phyloP scores from a whole-genome alignment of 1,140 invertebrate genomes.

The Musca vetustissima region DNA sequence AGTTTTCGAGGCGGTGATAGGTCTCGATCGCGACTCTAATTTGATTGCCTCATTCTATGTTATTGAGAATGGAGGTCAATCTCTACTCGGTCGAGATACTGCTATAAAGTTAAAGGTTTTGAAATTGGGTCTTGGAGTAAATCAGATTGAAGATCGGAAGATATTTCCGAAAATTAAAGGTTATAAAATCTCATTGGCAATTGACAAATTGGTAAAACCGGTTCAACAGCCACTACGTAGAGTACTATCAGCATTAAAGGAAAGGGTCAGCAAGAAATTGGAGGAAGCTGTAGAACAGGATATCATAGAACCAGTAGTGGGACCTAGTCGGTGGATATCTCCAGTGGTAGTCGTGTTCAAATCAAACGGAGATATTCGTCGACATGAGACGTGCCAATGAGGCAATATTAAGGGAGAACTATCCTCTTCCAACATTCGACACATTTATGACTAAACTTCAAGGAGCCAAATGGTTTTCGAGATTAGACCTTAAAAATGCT shows the following conservation, averaged over 20 bases:
- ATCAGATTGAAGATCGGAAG: constrained; percentile 22
- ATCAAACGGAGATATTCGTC: constrained; percentile 1
- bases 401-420: constrained; percentile 30
- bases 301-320: constrained; percentile 30
- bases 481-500: too few species aligned
- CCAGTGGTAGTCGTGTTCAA: constrained; percentile 15
- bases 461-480: too few species aligned
- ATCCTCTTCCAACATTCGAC: too few species aligned
- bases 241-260: constrained; percentile 25
- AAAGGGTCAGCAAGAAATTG: constrained; percentile 24
- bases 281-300: constrained; percentile 27
- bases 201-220: constrained; percentile 27
- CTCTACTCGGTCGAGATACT: constrained; percentile 30
- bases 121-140: constrained; percentile 25
- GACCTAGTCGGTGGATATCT: constrained; percentile 13
- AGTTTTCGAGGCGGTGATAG: too few species aligned
- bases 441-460: too few species aligned
- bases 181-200: constrained; percentile 29
- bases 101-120: constrained; percentile 31
- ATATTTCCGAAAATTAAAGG: constrained; percentile 33
- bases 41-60: neutral
- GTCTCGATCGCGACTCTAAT: too few species aligned
- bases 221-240: constrained; percentile 10
- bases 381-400: constrained; percentile 32
- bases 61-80: constrained; percentile 33